Evolutionary conservation across 2,113 vertebrate genomes (phyloP), one percentile per base, ranked within the genome.

Genomic region (Alethe diademata): DNA sequence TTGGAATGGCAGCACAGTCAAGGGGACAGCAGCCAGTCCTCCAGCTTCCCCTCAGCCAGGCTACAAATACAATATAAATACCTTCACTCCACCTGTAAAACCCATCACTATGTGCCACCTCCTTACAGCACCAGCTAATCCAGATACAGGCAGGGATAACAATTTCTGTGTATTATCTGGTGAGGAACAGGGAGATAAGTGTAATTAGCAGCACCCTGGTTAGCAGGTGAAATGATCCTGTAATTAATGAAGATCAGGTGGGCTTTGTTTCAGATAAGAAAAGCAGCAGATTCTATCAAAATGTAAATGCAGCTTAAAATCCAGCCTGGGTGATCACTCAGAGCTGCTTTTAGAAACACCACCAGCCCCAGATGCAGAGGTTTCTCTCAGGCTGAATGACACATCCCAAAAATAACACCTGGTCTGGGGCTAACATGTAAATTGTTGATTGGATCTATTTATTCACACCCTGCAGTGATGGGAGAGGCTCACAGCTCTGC

Each of bases 321-420:
- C 62, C 13, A 50, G 40, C 8, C 64, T 53, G 0, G 0, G 47
- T 8, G 66, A 81, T 35, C 82, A 36, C 64, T 60, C 8, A 9
- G n/a, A 92, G 74, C 28, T 73, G 22, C 35, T 79, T 75, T 87
- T 28, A 56, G 51, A 92, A 76, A 72, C 35, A 24, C 38, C 58
- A 45, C 11, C 62, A 86, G 67, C 57, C 58, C 16, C 14, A 53
- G 85, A 36, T 1, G 2, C 60, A 73, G 73, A 73, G 26, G 45
- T 22, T 91, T 78, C 0, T 0, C 87, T 81, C 25, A 48, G 78
- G 78, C 42, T 75, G 78, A 78, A 43, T 10, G 36, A 73, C 81
- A 85, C 62, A 73, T 28, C 19, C 88, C 86, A 93, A 91, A 95
- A 95, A 95, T 96, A 96, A 86, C 88, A 22, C 47, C 71, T 53